phyloP scores from a whole-genome alignment of 2,113 vertebrate species.

The Cebus imitator region DNA sequence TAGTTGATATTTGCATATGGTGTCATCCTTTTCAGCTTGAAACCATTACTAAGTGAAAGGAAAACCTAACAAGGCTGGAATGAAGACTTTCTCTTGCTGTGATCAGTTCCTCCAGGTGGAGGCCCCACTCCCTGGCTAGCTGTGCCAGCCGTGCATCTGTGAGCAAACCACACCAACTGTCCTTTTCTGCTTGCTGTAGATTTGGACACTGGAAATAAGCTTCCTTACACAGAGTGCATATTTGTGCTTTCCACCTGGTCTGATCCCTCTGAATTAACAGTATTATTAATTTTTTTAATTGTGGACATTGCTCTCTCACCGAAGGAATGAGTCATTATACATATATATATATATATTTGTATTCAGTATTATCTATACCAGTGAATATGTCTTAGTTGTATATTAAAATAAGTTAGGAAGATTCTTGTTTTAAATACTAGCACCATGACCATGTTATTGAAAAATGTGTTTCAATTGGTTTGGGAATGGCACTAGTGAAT shows the following conservation, averaged over 20 bases:
- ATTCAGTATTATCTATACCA: neutral
- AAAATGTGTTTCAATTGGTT: neutral
- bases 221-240: too few relatives aligned
- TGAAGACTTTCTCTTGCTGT: neutral
- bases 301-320: neutral
- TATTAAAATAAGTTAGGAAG: neutral
- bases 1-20: neutral
- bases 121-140: neutral
- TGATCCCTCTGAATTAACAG: neutral
- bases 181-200: neutral
- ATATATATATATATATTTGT: neutral
- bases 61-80: neutral
- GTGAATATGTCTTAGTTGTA: neutral
- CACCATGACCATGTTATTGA: neutral
- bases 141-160: too few relatives aligned
- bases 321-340: neutral
- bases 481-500: neutral
- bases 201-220: neutral
- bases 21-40: neutral
- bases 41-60: neutral
- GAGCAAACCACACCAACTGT: accelerated
- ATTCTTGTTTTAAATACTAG: neutral
- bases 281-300: neutral
- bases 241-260: neutral
- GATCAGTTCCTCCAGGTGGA: neutral